Conservation (phyloP, 2,113 vertebrate genomes). For the Percopsis transmontana region DNA sequence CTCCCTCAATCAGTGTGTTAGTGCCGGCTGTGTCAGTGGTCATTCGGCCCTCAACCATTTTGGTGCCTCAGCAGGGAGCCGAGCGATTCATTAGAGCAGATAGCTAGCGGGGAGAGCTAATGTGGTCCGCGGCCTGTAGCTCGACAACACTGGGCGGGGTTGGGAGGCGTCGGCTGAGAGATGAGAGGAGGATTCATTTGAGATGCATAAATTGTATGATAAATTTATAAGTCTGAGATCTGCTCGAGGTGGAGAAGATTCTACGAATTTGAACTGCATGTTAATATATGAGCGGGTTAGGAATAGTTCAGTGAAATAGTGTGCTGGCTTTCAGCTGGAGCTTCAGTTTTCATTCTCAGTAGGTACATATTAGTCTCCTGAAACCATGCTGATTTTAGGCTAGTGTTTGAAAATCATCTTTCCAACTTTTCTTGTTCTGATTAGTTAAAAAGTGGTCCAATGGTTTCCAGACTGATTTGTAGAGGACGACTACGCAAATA, state of each 20-base stretch:
- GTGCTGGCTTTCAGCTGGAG: conserved; percentile 14
- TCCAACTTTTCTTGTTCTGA: too few species aligned
- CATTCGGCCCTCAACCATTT: conserved; percentile 53
- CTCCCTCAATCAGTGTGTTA: too few species aligned
- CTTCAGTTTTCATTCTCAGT: too few species aligned
- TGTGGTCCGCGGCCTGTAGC: conserved; percentile 18
- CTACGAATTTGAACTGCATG: conserved; percentile 18
- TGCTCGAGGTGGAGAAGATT: conserved; percentile 27
- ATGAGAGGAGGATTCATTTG: conserved; percentile 9
- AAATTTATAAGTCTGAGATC: conserved; percentile 2
- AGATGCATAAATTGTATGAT: conserved; percentile 19
- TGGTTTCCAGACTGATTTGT: too few species aligned
- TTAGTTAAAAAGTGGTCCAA: too few species aligned
- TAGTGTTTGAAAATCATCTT: too few species aligned
- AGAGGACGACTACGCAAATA: too few species aligned
- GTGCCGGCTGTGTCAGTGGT: conserved; percentile 39
- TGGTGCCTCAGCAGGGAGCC: conserved; percentile 50
- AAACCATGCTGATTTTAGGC: too few species aligned
- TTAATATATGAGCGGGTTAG: conserved; percentile 28
- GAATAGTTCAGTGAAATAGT: conserved; percentile 25
- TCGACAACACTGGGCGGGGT: not conserved
- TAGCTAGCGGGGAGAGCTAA: conserved; percentile 21
- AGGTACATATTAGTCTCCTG: too few species aligned
- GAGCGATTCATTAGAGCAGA: conserved; percentile 28
- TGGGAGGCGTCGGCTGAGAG: conserved; percentile 9